Conservation (phyloP, 37 sponge, comb jelly and placozoan genomes). For the Beroe ovata region DNA sequence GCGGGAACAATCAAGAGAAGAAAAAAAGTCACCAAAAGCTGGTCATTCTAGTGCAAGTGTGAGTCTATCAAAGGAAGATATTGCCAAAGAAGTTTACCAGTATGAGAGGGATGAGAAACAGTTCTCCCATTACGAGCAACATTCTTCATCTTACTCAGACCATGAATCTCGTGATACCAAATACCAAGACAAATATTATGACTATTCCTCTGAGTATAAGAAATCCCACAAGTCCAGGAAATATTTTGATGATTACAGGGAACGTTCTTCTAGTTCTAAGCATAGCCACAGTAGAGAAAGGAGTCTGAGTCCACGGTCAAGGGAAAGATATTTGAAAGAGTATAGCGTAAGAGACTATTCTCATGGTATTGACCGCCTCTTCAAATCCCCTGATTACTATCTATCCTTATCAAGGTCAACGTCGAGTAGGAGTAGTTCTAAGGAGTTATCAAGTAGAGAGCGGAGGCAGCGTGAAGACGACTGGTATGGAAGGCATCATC, state of each 20-base stretch:
- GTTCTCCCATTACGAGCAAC: neutral
- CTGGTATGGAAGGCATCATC: slow-evolving; percentile 10
- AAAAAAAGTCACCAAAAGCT: neutral
- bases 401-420: slow-evolving; percentile 9
- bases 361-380: slow-evolving; percentile 15
- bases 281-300: slow-evolving; percentile 8
- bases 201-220: slow-evolving; percentile 15
- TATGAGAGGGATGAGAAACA: slow-evolving; percentile 36
- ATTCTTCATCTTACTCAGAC: neutral
- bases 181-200: neutral
- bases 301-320: slow-evolving; percentile 35
- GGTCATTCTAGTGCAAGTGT: neutral
- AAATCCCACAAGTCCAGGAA: slow-evolving; percentile 33
- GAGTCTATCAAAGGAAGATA: slow-evolving; percentile 16
- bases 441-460: neutral
- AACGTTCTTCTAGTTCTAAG: slow-evolving; percentile 46
- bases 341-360: slow-evolving; percentile 11
- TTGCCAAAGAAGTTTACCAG: slow-evolving; percentile 14
- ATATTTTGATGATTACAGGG: slow-evolving; percentile 18
- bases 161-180: neutral
- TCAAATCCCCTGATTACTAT: slow-evolving; percentile 52
- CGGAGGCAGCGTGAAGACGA: slow-evolving; percentile 40
- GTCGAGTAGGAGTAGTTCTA: slow-evolving; percentile 25
- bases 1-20: neutral
- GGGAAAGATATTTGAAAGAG: neutral